Evolutionary conservation across 2,797 vertebrate species (phyloP), one percentile per base, ranked within the genome.

Genomic region (Coracias cyanogaster): DNA sequence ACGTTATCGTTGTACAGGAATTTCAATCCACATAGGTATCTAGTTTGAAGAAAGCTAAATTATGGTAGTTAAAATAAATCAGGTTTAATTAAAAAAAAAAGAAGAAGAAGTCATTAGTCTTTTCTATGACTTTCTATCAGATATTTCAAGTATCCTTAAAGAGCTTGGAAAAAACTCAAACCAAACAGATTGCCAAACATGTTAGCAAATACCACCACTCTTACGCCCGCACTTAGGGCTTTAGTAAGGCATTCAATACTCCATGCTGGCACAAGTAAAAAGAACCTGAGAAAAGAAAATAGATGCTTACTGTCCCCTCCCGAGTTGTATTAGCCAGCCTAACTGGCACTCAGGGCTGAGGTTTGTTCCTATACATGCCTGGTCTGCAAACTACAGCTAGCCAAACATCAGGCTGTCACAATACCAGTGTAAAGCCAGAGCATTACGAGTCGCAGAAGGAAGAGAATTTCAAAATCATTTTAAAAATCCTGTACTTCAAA

Each of bases 101-200:
- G 41, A 39, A n/a, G 25, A 6, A 54, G 1, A 18, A 65, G 62
- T 64, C 46, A 55, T 93, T 82, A 90, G 52, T 74, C 3, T 86
- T 89, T 91, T 80, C 73, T 73, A 49, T 33, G n/a, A 55, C 81
- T 96, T 93, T 94, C 61, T 69, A 84, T 78, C 77, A 94, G 65
- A 65, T 79, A 70, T 78, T 74, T 95, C 81, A 92, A 93, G 95
- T 88, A 72, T 73, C 48, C 77, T 90, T 89, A 31, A 92, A 82
- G 67, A 45, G 73, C 67, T 21, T 54, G 80, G 73, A 86, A 96
- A 92, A 93, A 76, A 65, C 0, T 25, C 70, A 89, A 88, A 90
- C 48, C 82, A 96, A 96, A 96, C 70, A 88, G 81, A 94, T 93
- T 94, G 92, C 94, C 92, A 96, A 95, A 94, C 83, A 52, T 64